Evolutionary conservation across 2,113 vertebrate genomes (phyloP).

Genomic region (Boleophthalmus pectinirostris): DNA sequence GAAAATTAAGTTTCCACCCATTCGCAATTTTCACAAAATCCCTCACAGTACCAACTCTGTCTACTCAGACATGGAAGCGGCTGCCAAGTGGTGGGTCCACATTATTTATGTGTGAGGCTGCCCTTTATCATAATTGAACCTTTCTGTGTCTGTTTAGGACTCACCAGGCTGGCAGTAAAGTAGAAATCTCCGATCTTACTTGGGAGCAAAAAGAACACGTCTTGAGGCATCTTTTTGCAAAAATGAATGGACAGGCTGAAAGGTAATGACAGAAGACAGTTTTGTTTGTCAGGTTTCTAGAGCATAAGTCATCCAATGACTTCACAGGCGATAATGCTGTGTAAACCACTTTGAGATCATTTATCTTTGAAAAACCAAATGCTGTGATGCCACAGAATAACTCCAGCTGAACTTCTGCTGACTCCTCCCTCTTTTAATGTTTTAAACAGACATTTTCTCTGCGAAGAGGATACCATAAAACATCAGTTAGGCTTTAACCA

Average conservation of each 20-base stretch:
- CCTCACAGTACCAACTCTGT: conserved; percentile 84
- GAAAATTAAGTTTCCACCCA: conserved; percentile 78
- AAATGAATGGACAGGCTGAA: conserved; percentile 81
- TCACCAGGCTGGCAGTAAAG: conserved; percentile 65
- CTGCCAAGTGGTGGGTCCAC: conserved; percentile 76
- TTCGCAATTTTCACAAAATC: conserved; percentile 82
- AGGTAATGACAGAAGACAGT: conserved; percentile 69
- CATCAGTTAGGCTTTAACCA: conserved; percentile 73
- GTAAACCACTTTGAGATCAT: conserved; percentile 29
- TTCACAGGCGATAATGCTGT: conserved; percentile 29
- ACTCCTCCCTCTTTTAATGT: conserved; percentile 76
- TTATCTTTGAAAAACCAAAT: conserved; percentile 54
- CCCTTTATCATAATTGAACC: conserved; percentile 6
- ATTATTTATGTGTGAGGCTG: conserved; percentile 8
- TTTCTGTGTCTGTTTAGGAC: conserved; percentile 62
- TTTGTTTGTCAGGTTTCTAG: conserved; percentile 20
- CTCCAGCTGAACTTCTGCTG: conserved; percentile 51
- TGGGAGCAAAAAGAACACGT: conserved; percentile 91
- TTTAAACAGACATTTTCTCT: conserved; percentile 72
- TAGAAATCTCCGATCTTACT: conserved; percentile 83
- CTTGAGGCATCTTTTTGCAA: conserved; percentile 85
- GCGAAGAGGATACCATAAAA: conserved; percentile 79
- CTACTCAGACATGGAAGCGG: conserved; percentile 79
- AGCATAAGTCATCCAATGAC: conserved; percentile 21
- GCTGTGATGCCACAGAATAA: conserved; percentile 39